Conservation (phyloP, 2,888 invertebrate species). For the Alcis repandata region DNA sequence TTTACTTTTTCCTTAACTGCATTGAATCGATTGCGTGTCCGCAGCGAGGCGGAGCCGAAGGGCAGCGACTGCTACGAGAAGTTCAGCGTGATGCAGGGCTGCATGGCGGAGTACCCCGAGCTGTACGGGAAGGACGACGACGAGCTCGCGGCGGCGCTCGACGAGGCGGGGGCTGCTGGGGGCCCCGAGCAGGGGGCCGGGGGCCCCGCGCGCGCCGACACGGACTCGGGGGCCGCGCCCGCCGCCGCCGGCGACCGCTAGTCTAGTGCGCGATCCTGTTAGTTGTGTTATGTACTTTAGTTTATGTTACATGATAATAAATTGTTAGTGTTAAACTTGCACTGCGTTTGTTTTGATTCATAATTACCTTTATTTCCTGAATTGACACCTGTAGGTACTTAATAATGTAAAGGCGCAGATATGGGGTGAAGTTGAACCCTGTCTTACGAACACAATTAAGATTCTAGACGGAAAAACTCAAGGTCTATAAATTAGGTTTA, state of each 20-base stretch:
- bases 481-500: too few species aligned
- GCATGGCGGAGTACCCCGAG: constrained; percentile 95
- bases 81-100: constrained; percentile 96
- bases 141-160: constrained; percentile 67
- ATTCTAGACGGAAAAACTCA: too few species aligned
- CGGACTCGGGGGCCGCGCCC: background rate
- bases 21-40: too few species aligned
- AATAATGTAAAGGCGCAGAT: too few species aligned
- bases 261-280: background rate
- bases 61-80: constrained; percentile 97
- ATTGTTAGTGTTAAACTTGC: background rate
- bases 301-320: background rate
- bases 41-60: constrained; percentile 94
- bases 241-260: background rate
- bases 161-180: constrained; percentile 42
- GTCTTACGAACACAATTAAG: too few species aligned
- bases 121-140: constrained; percentile 92
- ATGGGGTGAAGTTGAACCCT: too few species aligned
- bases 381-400: too few species aligned
- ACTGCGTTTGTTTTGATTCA: background rate
- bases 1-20: too few species aligned
- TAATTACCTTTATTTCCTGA: background rate
- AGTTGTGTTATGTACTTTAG: background rate
- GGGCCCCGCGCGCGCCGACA: background rate
- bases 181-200: background rate